Evolutionary conservation across 2,888 invertebrate species (phyloP).

Genomic region (Falcaria lacertinaria): DNA sequence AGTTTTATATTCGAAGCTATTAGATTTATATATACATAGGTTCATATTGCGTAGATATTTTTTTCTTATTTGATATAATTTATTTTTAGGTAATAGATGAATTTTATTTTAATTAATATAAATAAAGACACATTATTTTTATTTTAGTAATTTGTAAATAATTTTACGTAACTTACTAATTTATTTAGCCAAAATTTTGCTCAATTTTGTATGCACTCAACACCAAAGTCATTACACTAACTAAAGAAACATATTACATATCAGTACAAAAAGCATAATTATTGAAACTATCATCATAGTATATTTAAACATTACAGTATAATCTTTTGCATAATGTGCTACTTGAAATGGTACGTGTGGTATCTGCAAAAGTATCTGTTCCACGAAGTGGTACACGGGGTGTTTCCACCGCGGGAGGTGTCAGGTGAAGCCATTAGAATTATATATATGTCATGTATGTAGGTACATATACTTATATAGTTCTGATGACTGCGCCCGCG

Average conservation of each 20-base stretch:
- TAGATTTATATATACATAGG: constrained; percentile 57
- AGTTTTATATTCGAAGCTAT: constrained; percentile 74
- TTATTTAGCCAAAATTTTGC: constrained; percentile 78
- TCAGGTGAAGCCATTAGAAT: too few species aligned
- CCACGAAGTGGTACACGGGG: too few species aligned
- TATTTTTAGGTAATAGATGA: constrained; percentile 45
- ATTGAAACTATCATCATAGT: constrained; percentile 29
- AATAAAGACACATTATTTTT: constrained; percentile 73
- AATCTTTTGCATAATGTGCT: not conserved
- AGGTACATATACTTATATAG: not conserved
- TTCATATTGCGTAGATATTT: constrained; percentile 34
- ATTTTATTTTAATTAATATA: constrained; percentile 58
- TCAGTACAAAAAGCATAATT: constrained; percentile 78
- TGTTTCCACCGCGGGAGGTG: too few species aligned
- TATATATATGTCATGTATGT: too few species aligned
- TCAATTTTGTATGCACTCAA: constrained; percentile 76
- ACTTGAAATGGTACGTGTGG: too few species aligned
- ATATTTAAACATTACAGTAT: constrained; percentile 1
- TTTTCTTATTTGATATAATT: constrained; percentile 56
- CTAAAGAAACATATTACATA: constrained; percentile 58
- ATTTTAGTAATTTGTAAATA: constrained; percentile 59
- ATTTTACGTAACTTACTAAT: constrained; percentile 56
- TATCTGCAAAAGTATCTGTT: too few species aligned
- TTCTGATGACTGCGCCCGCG: not conserved
- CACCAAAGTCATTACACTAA: constrained; percentile 79